phyloP scores from a whole-genome alignment of 2,888 invertebrate genomes.

The Drosophila atroscutellata region DNA sequence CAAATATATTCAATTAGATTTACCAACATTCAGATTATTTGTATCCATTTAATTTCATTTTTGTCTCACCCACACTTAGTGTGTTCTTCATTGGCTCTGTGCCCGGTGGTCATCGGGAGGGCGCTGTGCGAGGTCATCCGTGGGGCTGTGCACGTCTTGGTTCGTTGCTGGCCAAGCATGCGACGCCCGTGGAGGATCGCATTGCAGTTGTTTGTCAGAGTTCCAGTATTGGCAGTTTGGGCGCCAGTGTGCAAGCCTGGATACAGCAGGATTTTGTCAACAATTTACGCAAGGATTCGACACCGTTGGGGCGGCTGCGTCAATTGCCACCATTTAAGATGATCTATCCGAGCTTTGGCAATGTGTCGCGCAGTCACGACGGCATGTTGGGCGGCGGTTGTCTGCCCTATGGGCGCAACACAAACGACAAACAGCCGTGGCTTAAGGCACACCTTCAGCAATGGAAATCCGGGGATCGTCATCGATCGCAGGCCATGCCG shows the following conservation, averaged over 20 bases:
- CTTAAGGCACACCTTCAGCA: constrained; percentile 90
- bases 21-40: neutral
- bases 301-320: constrained; percentile 85
- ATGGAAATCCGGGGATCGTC: constrained; percentile 91
- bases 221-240: constrained; percentile 95
- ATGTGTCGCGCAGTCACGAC: constrained; percentile 94
- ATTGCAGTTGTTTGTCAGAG: constrained; percentile 94
- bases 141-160: constrained; percentile 89
- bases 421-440: constrained; percentile 94
- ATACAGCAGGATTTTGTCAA: constrained; percentile 90
- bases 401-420: constrained; percentile 92
- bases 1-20: neutral
- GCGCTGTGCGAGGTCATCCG: constrained; percentile 83
- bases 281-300: constrained; percentile 86
- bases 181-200: constrained; percentile 86
- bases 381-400: constrained; percentile 94
- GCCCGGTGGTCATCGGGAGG: constrained; percentile 91
- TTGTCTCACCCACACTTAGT: constrained; percentile 86
- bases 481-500: constrained; percentile 94
- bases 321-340: constrained; percentile 87
- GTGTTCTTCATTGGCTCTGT: constrained; percentile 94
- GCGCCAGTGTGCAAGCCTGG: constrained; percentile 90
- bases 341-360: constrained; percentile 92
- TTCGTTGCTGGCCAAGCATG: constrained; percentile 88
- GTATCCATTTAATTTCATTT: neutral